These are phyloP conservation scores for Drosophila setosimentum DNA, from an alignment of 2,888 invertebrate genomes.

Conservation along the genomic window DNA sequence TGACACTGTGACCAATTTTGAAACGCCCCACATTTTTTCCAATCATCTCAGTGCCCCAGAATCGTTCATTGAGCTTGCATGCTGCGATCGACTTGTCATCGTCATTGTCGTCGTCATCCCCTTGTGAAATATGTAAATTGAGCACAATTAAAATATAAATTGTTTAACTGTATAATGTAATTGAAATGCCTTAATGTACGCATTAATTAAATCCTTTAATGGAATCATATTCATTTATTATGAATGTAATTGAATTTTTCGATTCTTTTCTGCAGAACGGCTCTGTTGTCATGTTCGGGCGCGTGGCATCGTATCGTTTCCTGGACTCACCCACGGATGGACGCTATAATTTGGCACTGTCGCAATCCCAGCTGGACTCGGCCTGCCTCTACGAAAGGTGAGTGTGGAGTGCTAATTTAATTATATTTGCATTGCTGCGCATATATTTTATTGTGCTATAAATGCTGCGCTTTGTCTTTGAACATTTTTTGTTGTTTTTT, in stretches of 20 bases:
- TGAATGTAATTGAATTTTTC: background rate
- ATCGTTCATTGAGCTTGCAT: slow-evolving; percentile 43
- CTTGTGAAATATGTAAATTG: slow-evolving; percentile 28
- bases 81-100: slow-evolving; percentile 9
- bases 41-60: slow-evolving; percentile 54
- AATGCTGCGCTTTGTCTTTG: slow-evolving; percentile 25
- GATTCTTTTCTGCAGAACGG: slow-evolving; percentile 88
- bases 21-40: slow-evolving; percentile 72
- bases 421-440: background rate
- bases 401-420: slow-evolving; percentile 62
- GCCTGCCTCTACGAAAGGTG: slow-evolving; percentile 94
- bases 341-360: slow-evolving; percentile 90
- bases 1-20: slow-evolving; percentile 43
- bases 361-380: slow-evolving; percentile 90
- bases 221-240: slow-evolving; percentile 2
- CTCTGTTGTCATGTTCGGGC: slow-evolving; percentile 93
- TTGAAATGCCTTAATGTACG: slow-evolving; percentile 18
- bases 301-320: slow-evolving; percentile 94
- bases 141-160: slow-evolving; percentile 33
- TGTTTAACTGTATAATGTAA: slow-evolving; percentile 11
- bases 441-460: slow-evolving; percentile 3
- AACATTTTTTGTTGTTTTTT: background rate
- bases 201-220: slow-evolving; percentile 43
- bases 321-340: slow-evolving; percentile 93
- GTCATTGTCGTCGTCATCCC: background rate